Percentiles rank a stretch among this genome's conserved stretches.
phyloP scores from a whole-genome alignment of 2,888 invertebrate genomes.

The Ellobium chinense region DNA sequence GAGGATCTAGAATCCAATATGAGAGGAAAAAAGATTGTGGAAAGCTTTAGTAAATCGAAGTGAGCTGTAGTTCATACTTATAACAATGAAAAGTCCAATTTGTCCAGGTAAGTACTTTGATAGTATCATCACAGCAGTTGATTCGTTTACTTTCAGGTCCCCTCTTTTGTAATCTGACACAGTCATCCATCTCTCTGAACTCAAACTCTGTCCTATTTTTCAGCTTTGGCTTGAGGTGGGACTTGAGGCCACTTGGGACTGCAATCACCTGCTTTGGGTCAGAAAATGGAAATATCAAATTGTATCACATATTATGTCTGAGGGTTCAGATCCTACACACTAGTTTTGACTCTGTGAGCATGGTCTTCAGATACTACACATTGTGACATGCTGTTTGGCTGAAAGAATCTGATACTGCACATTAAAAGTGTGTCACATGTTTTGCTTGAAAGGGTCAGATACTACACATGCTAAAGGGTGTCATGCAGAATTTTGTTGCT shows the following conservation, averaged over 20 bases:
- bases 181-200: not conserved
- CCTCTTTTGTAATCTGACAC: not conserved
- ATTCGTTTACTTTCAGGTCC: not conserved
- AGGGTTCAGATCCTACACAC: constrained; percentile 4
- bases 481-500: too few relatives aligned
- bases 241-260: not conserved
- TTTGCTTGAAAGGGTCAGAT: constrained; percentile 1
- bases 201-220: constrained; percentile 20
- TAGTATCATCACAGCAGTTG: not conserved
- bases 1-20: too few relatives aligned
- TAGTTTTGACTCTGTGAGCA: too few relatives aligned
- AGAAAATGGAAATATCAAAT: not conserved
- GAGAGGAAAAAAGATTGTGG: too few relatives aligned
- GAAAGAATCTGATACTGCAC: constrained; percentile 19
- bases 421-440: not conserved
- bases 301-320: constrained; percentile 10
- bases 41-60: too few relatives aligned
- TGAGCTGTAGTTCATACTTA: too few relatives aligned
- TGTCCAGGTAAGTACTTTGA: not conserved
- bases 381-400: not conserved
- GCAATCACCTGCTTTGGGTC: not conserved
- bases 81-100: too few relatives aligned
- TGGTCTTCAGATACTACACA: constrained; percentile 8
- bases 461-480: too few relatives aligned
- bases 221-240: constrained; percentile 1